Evolutionary conservation across 2,113 vertebrate species (phyloP).

Genomic region (Jaculus jaculus): DNA sequence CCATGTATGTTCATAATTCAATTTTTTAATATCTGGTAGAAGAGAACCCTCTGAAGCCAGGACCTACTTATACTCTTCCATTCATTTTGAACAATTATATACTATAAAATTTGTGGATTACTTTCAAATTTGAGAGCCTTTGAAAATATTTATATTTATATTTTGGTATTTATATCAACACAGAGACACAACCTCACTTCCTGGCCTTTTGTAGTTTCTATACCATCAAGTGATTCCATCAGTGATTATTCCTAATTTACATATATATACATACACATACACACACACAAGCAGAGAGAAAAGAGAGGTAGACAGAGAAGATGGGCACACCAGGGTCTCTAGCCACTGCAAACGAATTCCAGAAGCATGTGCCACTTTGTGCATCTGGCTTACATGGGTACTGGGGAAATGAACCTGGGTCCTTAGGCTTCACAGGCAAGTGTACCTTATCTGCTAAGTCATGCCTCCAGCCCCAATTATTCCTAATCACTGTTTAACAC

Average conservation of each 20-base stretch:
- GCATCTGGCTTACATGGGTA: too few relatives aligned
- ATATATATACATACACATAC: too few relatives aligned
- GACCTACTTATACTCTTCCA: background rate
- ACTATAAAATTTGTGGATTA: background rate
- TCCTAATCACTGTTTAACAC: background rate
- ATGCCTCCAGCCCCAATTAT: too few relatives aligned
- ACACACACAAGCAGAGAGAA: too few relatives aligned
- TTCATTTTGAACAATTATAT: background rate
- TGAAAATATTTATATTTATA: too few relatives aligned
- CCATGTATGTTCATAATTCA: background rate
- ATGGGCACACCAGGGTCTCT: too few relatives aligned
- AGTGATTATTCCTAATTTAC: background rate
- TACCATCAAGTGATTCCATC: background rate
- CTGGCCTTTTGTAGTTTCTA: background rate
- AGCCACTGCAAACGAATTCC: too few relatives aligned
- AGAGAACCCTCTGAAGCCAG: background rate
- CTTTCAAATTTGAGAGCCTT: background rate
- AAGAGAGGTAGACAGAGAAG: too few relatives aligned
- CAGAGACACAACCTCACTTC: background rate
- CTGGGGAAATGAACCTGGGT: too few relatives aligned
- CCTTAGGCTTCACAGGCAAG: too few relatives aligned
- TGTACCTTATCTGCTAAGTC: too few relatives aligned
- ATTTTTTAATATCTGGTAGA: background rate
- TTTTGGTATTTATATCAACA: background rate
- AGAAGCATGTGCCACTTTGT: too few relatives aligned